Percentiles rank a stretch among this genome's conserved stretches.
Conservation (phyloP, 2,888 invertebrate genomes). For the Geotrupes spiniger region DNA sequence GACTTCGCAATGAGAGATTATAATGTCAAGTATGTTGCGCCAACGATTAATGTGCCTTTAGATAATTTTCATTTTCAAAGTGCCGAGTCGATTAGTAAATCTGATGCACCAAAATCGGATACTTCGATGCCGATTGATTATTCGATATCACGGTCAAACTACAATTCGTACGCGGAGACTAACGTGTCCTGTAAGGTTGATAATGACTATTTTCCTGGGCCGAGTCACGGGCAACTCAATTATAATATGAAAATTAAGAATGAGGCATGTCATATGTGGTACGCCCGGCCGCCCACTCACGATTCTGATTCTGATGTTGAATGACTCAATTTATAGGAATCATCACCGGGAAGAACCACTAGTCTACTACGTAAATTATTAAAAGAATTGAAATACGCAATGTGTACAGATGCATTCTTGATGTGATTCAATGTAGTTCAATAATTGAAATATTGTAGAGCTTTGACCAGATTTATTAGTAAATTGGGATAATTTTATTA, state of each 20-base stretch:
- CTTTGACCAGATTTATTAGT: too few relatives aligned
- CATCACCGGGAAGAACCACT: too few relatives aligned
- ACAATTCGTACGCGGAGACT: not conserved
- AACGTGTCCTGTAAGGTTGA: conserved; percentile 3
- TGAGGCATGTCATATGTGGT: conserved; percentile 26
- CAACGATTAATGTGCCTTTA: conserved; percentile 9
- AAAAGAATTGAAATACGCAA: too few relatives aligned
- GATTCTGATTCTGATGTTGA: conserved; percentile 26
- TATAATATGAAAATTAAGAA: conserved; percentile 28
- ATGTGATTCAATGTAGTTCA: too few relatives aligned
- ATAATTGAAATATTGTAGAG: too few relatives aligned
- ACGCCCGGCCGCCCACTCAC: conserved; percentile 28
- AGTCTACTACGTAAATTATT: too few relatives aligned
- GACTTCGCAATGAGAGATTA: not conserved
- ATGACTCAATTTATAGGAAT: too few relatives aligned
- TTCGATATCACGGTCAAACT: conserved; percentile 6
- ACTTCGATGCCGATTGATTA: not conserved
- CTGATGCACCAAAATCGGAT: not conserved
- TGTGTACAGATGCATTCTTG: too few relatives aligned
- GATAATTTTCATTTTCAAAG: not conserved
- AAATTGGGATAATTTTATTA: too few relatives aligned
- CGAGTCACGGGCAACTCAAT: conserved; percentile 24
- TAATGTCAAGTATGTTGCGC: not conserved
- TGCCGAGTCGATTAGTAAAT: not conserved
- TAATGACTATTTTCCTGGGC: conserved; percentile 17